A percentile compares a stretch with the other conserved stretches of the same genome.
Conservation (phyloP, 2,888 invertebrate species). For the Drosophila melanocephala region DNA sequence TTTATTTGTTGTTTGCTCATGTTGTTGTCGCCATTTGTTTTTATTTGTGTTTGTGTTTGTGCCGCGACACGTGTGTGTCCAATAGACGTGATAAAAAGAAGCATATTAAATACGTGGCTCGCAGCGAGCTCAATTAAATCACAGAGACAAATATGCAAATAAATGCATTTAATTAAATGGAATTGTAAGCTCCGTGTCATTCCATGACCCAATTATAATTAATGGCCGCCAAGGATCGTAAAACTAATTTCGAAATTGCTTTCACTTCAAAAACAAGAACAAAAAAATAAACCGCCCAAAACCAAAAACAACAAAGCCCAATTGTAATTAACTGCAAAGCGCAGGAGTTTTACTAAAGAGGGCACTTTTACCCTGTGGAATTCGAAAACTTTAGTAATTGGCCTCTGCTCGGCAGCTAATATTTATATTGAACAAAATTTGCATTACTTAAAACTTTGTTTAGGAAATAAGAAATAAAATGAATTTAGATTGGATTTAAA, state of each 20-base stretch:
- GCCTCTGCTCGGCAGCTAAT: background rate
- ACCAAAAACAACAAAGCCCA: conserved; percentile 5
- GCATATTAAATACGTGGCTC: conserved; percentile 44
- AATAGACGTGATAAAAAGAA: conserved; percentile 40
- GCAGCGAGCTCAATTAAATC: conserved; percentile 60
- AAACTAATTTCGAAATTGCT: conserved; percentile 49
- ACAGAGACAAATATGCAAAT: conserved; percentile 64
- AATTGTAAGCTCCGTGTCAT: conserved; percentile 34
- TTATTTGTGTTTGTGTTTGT: conserved; percentile 25
- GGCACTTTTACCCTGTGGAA: conserved; percentile 1
- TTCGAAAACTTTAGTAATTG: conserved; percentile 5
- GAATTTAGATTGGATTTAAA: background rate
- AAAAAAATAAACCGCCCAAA: background rate
- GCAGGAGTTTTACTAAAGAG: conserved; percentile 9
- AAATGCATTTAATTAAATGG: conserved; percentile 70
- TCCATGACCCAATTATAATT: conserved; percentile 52
- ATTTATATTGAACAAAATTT: background rate
- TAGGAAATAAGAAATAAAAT: background rate
- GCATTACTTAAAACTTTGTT: background rate
- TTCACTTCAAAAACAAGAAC: conserved; percentile 2
- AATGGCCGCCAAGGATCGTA: conserved; percentile 46
- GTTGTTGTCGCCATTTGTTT: conserved; percentile 30
- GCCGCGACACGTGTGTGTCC: conserved; percentile 19
- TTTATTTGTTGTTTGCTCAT: conserved; percentile 43
- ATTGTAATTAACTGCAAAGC: conserved; percentile 32